Conservation (phyloP, 1,140 invertebrate genomes). For the Muscidifurax raptorellus region DNA sequence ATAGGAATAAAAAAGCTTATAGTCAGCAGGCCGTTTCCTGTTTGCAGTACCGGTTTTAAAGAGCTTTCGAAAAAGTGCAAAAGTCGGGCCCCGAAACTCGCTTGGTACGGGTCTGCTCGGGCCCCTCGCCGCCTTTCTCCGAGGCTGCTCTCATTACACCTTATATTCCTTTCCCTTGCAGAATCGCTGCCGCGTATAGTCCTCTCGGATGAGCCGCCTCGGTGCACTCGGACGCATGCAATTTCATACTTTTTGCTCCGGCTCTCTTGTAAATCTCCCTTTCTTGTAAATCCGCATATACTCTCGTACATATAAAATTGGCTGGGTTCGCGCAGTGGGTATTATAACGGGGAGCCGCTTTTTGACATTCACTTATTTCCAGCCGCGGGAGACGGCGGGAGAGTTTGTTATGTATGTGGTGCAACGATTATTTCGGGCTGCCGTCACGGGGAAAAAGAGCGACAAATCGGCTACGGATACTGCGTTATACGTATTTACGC, state of each 20-base stretch:
- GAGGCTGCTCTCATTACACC: conserved; percentile 41
- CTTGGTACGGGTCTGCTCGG: not conserved
- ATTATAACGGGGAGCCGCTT: not conserved
- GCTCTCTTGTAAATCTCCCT: not conserved
- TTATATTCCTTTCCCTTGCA: conserved; percentile 25
- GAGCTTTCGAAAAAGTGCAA: no score
- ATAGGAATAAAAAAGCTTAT: no score
- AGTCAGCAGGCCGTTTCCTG: no score
- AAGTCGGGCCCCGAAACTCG: not conserved
- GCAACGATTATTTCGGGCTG: no score
- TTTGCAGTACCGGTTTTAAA: no score
- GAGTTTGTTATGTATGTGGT: not conserved
- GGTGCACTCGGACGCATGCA: not conserved
- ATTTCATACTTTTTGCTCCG: not conserved
- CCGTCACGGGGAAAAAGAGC: no score
- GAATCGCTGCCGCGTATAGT: not conserved
- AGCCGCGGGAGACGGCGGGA: not conserved
- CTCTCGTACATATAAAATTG: no score
- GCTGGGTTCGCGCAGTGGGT: no score
- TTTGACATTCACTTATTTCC: not conserved
- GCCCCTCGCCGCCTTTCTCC: conserved; percentile 37
- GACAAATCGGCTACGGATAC: no score
- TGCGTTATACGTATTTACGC: no score
- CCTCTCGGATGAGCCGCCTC: not conserved
- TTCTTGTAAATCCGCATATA: not conserved